Base-by-base conservation (phyloP, 2,797 vertebrate genomes). In the Sebastes vulpes region DNA sequence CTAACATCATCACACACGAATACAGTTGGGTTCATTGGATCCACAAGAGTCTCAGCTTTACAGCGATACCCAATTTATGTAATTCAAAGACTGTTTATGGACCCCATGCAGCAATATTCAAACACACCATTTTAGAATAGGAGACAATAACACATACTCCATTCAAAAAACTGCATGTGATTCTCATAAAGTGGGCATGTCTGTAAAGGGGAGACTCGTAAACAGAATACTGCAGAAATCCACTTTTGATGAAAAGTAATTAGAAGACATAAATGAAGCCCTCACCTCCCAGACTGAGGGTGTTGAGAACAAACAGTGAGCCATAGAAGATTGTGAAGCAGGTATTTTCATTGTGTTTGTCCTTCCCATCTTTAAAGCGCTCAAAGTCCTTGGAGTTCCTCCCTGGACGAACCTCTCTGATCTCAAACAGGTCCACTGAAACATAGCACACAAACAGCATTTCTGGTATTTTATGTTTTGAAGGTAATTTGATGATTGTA, bases 341-440 rank as follows among this genome's bases (percentile, higher is more conserved):
- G 79, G 93, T 95, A 8, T 73, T 92, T 21, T 96, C 95, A 0
- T 91, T 70, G 28, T 94, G 93, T 81, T 94, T 95, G 84, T 96
- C 95, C 21, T 95, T 96, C 31, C 85, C 92, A 14, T 96, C 96
- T 89, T 96, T 98, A n/a, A 97, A 97, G 1, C 98, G 97, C 63
- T 99, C 98, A 71, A 99, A 99, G 84, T 99, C 98, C 81, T 97
- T 99, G 25, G 97, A 97, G 94, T 97, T 98, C 87, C 97, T 98
- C 25, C 98, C 98, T 0, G 95, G 95, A 1, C 98, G 97, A 32
- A 99, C 93, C 91, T 99, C 98, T 88, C 98, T 96, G 87, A 99
- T 98, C 87, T 99, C 98, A 90, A 93, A 96, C 82, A 99, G 92
- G 79, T 99, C 98, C 97, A 99, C 98, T 99, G 76, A 70, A 88